Evolutionary conservation across 2,888 invertebrate species (phyloP), one percentile per base, ranked within the genome.

Genomic region (Plagiodera versicolora): DNA sequence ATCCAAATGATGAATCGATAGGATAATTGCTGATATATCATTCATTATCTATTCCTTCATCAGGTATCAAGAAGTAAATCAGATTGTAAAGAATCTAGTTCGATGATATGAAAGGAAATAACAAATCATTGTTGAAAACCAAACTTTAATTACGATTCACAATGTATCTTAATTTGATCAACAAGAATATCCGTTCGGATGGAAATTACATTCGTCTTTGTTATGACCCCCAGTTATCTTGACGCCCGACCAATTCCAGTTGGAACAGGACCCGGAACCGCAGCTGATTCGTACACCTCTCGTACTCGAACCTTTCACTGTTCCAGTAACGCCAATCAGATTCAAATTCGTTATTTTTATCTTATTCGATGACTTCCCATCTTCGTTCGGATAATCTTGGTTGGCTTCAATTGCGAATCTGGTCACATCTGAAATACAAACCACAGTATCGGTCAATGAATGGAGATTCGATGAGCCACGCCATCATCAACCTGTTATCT

Each of bases 401-500:
- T 63, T 51, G 11, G 59, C 59, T 8, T 59, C 49, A 5, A 63
- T 56, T 11, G 48, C 59, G 18, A 56, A 54, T 50, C 56, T 59
- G 9, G 44, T 46, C n/a, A 63, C 60, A 17, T 56, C 63, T 60
- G 30, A 46, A 58, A 61, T 39, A 24, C 6, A 24, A 24, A 24
- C 6, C n/a, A n/a, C n/a, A n/a, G n/a, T n/a, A n/a, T n/a, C n/a
- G n/a, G n/a, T n/a, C n/a, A n/a, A n/a, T n/a, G n/a, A 9, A 28
- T 28, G 9, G 28, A 9, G 9, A 28, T 28, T 28, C 32, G 11
- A 32, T 32, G 32, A 32, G 10, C 8, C 5, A 35, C 17, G n/a
- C n/a, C n/a, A n/a, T 52, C 14, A 53, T 44, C n/a, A 47, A 58
- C 64, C 64, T 50, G 58, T 54, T 39, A 64, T 30, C 20, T 51